These are phyloP conservation scores for Drosophila gunungcola DNA, from an alignment of 1,140 invertebrate genomes.

Conservation along the genomic window DNA sequence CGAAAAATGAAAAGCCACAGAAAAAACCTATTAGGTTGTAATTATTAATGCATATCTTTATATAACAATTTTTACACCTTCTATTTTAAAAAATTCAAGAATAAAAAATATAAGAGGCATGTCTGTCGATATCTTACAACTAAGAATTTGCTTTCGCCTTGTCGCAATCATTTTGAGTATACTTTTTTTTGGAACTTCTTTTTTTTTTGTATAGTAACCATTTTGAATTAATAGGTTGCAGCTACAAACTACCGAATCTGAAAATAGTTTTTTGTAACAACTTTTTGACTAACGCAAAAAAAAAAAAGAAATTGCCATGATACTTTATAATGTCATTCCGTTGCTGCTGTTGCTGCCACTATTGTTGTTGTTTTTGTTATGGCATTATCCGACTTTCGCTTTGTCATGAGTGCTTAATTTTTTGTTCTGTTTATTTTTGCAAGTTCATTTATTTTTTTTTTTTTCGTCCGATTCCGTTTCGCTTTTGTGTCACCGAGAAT, in stretches of 20 bases:
- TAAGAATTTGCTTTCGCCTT: neutral
- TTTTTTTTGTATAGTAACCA: neutral
- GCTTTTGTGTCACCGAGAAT: conserved; percentile 44
- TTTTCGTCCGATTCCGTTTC: conserved; percentile 11
- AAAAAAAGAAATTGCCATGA: conserved; percentile 36
- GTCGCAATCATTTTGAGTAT: conserved; percentile 6
- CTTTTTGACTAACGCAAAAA: conserved; percentile 61
- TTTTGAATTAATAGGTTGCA: conserved; percentile 3
- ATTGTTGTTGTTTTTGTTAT: conserved; percentile 36
- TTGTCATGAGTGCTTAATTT: conserved; percentile 63
- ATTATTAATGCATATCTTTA: too few species aligned
- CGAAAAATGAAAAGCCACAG: too few species aligned
- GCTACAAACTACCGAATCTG: conserved; percentile 15
- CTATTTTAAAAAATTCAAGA: too few species aligned
- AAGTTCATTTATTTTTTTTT: conserved; percentile 19
- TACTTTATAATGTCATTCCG: conserved; percentile 57
- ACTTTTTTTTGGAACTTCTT: conserved; percentile 4
- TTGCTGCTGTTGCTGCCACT: conserved; percentile 25
- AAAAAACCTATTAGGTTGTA: neutral
- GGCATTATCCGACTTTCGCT: conserved; percentile 71
- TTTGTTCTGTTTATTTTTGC: conserved; percentile 21
- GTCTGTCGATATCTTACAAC: neutral
- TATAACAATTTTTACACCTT: too few species aligned
- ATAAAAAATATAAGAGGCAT: neutral
- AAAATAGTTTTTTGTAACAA: conserved; percentile 55